A percentile compares a stretch with the other conserved stretches of the same genome.
These are phyloP conservation scores for Chanos chanos DNA, from an alignment of 2,797 vertebrate genomes.

Conservation along the genomic window DNA sequence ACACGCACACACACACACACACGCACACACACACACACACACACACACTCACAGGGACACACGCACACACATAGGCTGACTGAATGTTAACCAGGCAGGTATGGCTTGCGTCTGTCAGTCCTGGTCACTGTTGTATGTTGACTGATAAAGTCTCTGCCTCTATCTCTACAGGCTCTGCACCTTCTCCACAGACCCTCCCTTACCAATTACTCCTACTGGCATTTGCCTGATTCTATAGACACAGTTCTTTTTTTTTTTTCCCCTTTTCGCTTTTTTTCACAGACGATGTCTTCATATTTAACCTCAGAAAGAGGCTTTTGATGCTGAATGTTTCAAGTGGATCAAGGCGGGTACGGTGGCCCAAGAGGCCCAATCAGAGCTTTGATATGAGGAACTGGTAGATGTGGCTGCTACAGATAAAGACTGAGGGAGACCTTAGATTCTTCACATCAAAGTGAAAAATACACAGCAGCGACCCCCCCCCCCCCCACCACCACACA, in stretches of 20 bases:
- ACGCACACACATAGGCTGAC: not conserved
- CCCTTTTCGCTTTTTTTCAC: too few species aligned
- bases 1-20: not conserved
- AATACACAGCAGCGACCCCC: not conserved
- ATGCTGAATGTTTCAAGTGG: constrained; percentile 12
- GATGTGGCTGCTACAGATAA: constrained; percentile 6
- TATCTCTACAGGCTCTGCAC: too few species aligned
- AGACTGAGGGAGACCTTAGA: not conserved
- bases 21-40: not conserved
- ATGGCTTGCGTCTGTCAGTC: too few species aligned
- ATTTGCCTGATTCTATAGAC: too few species aligned
- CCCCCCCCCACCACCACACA: not conserved
- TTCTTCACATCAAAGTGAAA: constrained; percentile 9
- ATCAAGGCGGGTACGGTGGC: constrained; percentile 10
- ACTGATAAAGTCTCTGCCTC: too few species aligned
- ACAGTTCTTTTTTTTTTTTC: too few species aligned
- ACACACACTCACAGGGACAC: not conserved
- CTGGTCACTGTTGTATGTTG: too few species aligned
- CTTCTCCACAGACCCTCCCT: too few species aligned
- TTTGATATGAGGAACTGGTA: constrained; percentile 17
- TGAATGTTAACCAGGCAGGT: too few species aligned
- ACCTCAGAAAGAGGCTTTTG: constrained; percentile 16
- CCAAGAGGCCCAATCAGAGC: constrained; percentile 26
- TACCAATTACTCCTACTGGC: too few species aligned
- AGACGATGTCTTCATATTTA: too few species aligned